phyloP scores from a whole-genome alignment of 2,888 invertebrate species.

The Lasioglossum marginatum region DNA sequence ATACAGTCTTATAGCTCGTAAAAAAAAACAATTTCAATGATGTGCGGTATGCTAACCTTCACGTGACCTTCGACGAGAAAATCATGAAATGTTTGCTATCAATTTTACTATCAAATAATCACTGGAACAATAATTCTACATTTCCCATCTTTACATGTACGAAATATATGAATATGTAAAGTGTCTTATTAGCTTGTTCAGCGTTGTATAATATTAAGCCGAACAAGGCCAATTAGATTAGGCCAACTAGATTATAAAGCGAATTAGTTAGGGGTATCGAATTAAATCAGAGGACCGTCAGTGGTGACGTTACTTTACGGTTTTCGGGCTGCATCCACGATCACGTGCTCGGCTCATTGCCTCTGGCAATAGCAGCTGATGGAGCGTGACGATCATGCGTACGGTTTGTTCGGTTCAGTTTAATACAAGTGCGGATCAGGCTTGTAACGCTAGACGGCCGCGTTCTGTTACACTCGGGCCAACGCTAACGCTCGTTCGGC shows the following conservation, averaged over 20 bases:
- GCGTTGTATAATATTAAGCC: neutral
- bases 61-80: too few species aligned
- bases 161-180: neutral
- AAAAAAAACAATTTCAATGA: too few species aligned
- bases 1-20: too few species aligned
- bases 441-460: constrained; percentile 18
- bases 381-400: constrained; percentile 53
- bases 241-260: neutral
- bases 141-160: neutral
- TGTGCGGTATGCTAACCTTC: too few species aligned
- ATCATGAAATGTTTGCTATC: too few species aligned
- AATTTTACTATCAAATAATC: neutral
- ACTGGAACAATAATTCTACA: neutral
- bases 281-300: constrained; percentile 27
- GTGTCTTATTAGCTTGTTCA: neutral
- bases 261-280: constrained; percentile 20
- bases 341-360: constrained; percentile 46
- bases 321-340: constrained; percentile 39
- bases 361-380: constrained; percentile 38
- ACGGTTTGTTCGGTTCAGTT: constrained; percentile 47
- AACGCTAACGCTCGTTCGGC: neutral
- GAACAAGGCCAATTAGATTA: neutral
- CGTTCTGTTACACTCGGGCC: constrained; percentile 27
- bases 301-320: constrained; percentile 26
- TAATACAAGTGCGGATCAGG: constrained; percentile 39